Evolutionary conservation across 2,797 vertebrate genomes (phyloP), one percentile per base, ranked within the genome.

Genomic region (Falco cherrug): DNA sequence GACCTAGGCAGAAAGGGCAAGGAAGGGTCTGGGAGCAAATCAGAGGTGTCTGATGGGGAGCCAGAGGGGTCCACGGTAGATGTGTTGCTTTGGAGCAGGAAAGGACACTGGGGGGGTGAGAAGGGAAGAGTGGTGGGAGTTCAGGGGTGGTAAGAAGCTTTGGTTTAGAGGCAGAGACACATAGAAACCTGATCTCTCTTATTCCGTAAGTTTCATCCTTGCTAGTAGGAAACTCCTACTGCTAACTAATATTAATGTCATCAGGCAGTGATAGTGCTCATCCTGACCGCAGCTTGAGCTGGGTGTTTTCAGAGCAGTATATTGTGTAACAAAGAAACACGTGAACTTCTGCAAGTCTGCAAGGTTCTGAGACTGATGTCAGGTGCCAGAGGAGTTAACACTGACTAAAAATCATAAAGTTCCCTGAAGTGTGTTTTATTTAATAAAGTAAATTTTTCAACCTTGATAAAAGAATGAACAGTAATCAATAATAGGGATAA

Each of bases 21-120:
- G 13, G 13, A 33, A 71, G 4, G 6, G 9, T 1, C 56, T 70
- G 18, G 47, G 6, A 67, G 21, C 4, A 76, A 3, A 4, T 17
- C 19, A 70, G 56, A 63, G 13, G 4, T 11, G 5, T 43, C 29
- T 43, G 26, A 43, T 31, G 33, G 47, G 13, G 16, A 85, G 8
- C 8, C 33, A 8, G 16, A 4, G 76, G 2, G 8, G 5, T 24
- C 41, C 0, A 0, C 3, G 2, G 15, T 5, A 64, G 41, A 16
- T 35, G 9, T 13, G 28, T 1, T 74, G 9, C 45, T 83, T 51
- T 68, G 48, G 31, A 78, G 17, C 13, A 33, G 51, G 11, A 87
- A 59, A 11, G 7, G 11, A 77, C 24, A 8, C 13, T 25, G 35
- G 5, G 26, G 19, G 10, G 45, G 43, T 39, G 19, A 68, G 60